Base-by-base conservation (phyloP, 2,888 invertebrate genomes). In the Dicranocentrus wangi region DNA sequence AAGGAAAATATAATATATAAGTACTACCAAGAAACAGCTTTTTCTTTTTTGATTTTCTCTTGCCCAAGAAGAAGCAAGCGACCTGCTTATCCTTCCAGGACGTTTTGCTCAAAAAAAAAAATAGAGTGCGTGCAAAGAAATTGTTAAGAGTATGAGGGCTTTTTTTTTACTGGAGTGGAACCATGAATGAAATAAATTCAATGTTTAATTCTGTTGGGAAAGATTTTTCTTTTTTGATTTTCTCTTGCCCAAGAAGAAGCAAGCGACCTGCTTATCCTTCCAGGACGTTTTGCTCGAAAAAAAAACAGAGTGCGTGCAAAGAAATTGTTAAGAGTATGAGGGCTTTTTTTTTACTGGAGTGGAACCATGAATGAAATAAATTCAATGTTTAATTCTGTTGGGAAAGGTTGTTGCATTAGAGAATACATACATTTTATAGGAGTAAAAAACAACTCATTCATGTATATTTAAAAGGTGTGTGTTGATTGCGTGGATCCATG, bases 111-210 rank as follows among this genome's bases (percentile, higher is more conserved):
- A n/a, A n/a, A 32, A 3, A 10, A n/a, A 47, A 15, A 47, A 47
- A 47, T n/a, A 3, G 25, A 55, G 55, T 55, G 55, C 55, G 55
- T 55, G 55, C 55, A 21, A 21, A 55, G 55, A 55, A 55, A 55
- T 55, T 55, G 25, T 55, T 55, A 55, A 21, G 23, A 55, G 55
- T 21, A n/a, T n/a, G 5, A 23, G 32, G 32, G 10, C n/a, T 8
- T 51, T 17, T 51, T 19, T 55, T 23, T 55, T 55, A 19, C 25
- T 23, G 51, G 51, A 51, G 51, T 51, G 19, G n/a, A n/a, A n/a
- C n/a, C 19, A 19, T 55, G 55, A 19, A 55, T 55, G 55, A 55
- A 55, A 19, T 10, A 55, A 55, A 55, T 55, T 55, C 55, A 23
- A 21, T 17, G 21, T 55, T 2, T 3, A n/a, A 47, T 10, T 47